Evolutionary conservation across 2,797 vertebrate species (phyloP).

Genomic region (Lates japonicus): DNA sequence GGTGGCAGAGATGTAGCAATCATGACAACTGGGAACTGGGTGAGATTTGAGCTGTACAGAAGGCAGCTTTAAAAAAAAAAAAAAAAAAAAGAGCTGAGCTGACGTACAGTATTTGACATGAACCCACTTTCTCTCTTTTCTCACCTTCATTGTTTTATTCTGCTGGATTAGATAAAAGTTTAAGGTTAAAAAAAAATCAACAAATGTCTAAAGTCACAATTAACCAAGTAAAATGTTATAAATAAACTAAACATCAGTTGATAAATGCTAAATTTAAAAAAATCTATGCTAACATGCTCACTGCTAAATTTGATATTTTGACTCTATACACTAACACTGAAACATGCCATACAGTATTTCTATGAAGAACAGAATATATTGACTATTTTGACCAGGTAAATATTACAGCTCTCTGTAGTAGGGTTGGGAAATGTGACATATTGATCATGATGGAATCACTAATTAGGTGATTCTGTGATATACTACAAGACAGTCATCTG

Average conservation of each 20-base stretch:
- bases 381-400: not conserved
- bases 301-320: conserved; percentile 5
- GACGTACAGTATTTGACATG: not conserved
- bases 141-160: not conserved
- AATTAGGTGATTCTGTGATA: conserved; percentile 28
- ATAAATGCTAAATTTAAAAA: not conserved
- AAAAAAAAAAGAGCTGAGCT: not conserved
- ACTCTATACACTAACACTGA: not conserved
- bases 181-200: not conserved
- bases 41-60: not conserved
- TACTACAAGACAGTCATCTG: conserved; percentile 31
- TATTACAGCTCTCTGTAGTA: not conserved
- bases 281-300: not conserved
- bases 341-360: no score
- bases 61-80: no score
- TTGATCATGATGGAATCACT: conserved; percentile 19
- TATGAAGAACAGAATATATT: not conserved
- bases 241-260: not conserved
- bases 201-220: not conserved
- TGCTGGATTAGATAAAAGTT: not conserved
- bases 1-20: not conserved
- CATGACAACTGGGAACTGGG: conserved; percentile 46
- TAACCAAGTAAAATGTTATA: not conserved
- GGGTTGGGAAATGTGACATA: not conserved
- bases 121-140: not conserved